phyloP scores from a whole-genome alignment of 2,888 invertebrate genomes.

The Plagodis pulveraria region DNA sequence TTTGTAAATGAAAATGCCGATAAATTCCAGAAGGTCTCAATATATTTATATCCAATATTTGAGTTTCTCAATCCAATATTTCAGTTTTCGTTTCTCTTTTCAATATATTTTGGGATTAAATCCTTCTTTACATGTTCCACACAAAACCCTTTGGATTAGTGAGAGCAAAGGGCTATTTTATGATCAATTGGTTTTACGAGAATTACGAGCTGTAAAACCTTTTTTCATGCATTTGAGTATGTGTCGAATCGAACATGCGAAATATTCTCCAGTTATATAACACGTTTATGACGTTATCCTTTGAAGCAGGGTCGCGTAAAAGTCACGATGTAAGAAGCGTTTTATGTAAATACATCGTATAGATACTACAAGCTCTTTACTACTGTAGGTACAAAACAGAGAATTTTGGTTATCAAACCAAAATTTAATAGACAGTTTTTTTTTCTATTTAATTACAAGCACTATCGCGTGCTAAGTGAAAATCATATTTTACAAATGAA shows the following conservation, averaged over 20 bases:
- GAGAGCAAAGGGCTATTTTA: slow-evolving; percentile 57
- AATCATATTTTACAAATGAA: too few species aligned
- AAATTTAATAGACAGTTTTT: too few species aligned
- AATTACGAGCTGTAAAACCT: slow-evolving; percentile 71
- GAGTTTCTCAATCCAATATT: too few species aligned
- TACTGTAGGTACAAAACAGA: too few species aligned
- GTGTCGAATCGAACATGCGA: slow-evolving; percentile 52
- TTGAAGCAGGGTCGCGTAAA: too few species aligned
- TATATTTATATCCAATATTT: not conserved
- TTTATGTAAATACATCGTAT: too few species aligned
- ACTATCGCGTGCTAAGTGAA: too few species aligned
- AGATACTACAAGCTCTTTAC: too few species aligned
- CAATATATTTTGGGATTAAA: slow-evolving; percentile 41
- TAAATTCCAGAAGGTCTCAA: not conserved
- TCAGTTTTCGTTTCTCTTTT: too few species aligned
- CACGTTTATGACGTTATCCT: slow-evolving; percentile 25
- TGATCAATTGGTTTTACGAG: slow-evolving; percentile 72
- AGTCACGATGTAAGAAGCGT: too few species aligned
- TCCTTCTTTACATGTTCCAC: slow-evolving; percentile 38
- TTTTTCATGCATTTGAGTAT: slow-evolving; percentile 56
- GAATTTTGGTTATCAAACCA: too few species aligned
- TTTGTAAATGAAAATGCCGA: not conserved
- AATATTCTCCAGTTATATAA: slow-evolving; percentile 34
- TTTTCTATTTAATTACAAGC: too few species aligned
- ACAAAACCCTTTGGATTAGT: slow-evolving; percentile 43